Evolutionary conservation across 2,797 vertebrate species (phyloP), one percentile per base, ranked within the genome.

Genomic region (Lerista edwardsae): DNA sequence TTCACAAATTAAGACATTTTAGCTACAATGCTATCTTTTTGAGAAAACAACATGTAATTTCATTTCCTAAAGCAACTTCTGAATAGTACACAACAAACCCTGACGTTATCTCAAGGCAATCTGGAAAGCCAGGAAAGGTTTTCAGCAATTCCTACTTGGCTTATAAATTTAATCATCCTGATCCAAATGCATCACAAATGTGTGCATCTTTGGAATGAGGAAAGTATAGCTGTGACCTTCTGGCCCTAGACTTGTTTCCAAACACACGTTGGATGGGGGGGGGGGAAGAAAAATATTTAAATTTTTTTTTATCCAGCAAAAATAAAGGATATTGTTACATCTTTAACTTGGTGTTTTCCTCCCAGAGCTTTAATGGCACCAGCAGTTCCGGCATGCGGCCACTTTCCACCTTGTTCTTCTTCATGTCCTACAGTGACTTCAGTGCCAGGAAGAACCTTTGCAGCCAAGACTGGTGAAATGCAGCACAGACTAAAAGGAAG

Each of bases 391-490:
- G 97, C 96, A 0, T 97, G 96, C 0, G 97, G 97, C 97, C 97
- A 98, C 84, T 94, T 97, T 73, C 97, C 97, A 0, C 95, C 97
- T 83, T 97, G 95, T 61, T 98, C 96, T 61, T 96, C 96, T 93
- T 99, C 98, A 0, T 98, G 97, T 85, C 98, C 98, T 92, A 99
- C 96, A 0, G 98, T 99, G 82, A 99, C 92, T 95, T 99, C 98
- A 2, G 97, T 96, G 19, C 97, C 97, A 0, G 96, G 96, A 84
- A 99, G 95, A 83, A 97, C 94, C 90, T 97, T 98, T 84, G 97
- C 97, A 1, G 97, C 98, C 1, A 99, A 95, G 67, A 99, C 92
- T 0, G 98, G 97, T 2, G 98, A 96, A 34, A 99, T 98, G 93
- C 98, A 99, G 91, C 97, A 99, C 94, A 99, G 92, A 65, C 97